These are phyloP conservation scores for Drosophila melanica DNA, from an alignment of 1,140 invertebrate species.

Conservation along the genomic window DNA sequence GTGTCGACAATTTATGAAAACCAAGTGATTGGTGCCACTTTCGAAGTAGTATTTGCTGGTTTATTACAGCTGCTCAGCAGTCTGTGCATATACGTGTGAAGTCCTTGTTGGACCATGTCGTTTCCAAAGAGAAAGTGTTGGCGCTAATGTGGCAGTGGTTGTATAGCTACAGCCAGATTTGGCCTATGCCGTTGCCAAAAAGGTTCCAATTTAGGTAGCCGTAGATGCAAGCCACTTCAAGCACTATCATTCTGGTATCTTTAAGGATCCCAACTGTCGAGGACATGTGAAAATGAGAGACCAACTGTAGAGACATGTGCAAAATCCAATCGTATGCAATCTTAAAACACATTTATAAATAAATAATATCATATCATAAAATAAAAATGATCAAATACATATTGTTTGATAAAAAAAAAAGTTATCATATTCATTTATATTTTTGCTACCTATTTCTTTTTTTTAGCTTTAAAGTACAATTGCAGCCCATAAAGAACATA, in stretches of 20 bases:
- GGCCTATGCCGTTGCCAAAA: conserved; percentile 88
- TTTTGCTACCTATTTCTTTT: not conserved
- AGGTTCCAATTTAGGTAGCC: conserved; percentile 65
- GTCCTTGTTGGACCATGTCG: conserved; percentile 85
- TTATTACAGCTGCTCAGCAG: conserved; percentile 90
- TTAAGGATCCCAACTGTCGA: not conserved
- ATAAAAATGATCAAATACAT: not conserved
- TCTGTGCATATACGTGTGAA: conserved; percentile 93
- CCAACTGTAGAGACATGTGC: too few species aligned
- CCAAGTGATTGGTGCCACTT: conserved; percentile 88
- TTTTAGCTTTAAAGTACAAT: too few species aligned
- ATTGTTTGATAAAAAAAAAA: not conserved
- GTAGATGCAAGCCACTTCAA: conserved; percentile 20
- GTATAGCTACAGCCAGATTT: conserved; percentile 87
- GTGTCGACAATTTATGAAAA: conserved; percentile 87
- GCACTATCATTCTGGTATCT: conserved; percentile 19
- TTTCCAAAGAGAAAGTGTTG: conserved; percentile 14
- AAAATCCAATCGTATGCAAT: too few species aligned
- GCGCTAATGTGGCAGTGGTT: conserved; percentile 43
- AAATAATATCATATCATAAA: not conserved
- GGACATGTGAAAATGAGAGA: too few species aligned
- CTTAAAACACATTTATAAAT: not conserved
- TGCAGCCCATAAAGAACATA: not conserved
- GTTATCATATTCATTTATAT: not conserved
- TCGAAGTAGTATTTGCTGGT: conserved; percentile 96